phyloP scores from a whole-genome alignment of 2,888 invertebrate species.

The Amiota mariae region DNA sequence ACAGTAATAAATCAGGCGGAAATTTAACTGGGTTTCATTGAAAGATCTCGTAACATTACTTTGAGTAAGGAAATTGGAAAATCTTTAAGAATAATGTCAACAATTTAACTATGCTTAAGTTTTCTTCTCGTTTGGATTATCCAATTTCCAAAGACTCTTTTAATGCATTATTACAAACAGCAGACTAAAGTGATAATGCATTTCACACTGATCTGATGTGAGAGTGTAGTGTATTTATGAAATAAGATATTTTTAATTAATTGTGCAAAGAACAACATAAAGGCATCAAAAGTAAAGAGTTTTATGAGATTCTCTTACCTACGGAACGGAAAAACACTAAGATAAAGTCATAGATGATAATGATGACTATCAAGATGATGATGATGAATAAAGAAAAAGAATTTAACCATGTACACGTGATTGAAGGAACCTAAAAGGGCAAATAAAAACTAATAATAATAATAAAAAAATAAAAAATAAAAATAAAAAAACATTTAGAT shows the following conservation, averaged over 20 bases:
- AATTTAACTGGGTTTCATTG: too few relatives aligned
- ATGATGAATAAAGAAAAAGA: neutral
- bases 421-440: neutral
- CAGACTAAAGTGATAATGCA: too few relatives aligned
- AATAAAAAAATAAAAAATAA: neutral
- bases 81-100: too few relatives aligned
- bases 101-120: neutral
- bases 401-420: neutral
- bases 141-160: too few relatives aligned
- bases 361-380: too few relatives aligned
- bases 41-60: too few relatives aligned
- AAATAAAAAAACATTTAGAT: slow-evolving; percentile 16
- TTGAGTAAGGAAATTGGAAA: too few relatives aligned
- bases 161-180: neutral
- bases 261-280: slow-evolving; percentile 45
- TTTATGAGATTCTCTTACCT: slow-evolving; percentile 8
- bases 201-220: too few relatives aligned
- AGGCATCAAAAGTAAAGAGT: neutral
- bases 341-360: neutral
- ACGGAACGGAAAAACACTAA: neutral
- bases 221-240: slow-evolving; percentile 48
- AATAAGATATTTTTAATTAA: slow-evolving; percentile 68
- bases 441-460: neutral
- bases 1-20: too few relatives aligned
- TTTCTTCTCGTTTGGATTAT: too few relatives aligned